A percentile compares a stretch with the other conserved stretches of the same genome.
Evolutionary conservation across 2,888 invertebrate species (phyloP).

Genomic region (Adelphocoris suturalis): DNA sequence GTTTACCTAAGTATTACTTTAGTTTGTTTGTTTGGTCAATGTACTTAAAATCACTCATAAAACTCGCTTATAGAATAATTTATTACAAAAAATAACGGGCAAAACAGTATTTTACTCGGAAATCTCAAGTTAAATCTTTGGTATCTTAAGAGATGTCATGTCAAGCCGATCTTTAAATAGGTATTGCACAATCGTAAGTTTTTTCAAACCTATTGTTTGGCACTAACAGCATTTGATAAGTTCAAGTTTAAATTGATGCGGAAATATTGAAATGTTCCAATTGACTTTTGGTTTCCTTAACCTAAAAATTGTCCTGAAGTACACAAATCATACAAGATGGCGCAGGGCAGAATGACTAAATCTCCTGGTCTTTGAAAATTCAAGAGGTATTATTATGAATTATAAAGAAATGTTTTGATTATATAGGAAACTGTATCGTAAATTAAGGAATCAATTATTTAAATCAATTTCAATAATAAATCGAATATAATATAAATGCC

Average conservation of each 20-base stretch:
- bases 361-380: too few species aligned
- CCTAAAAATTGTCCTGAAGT: not conserved
- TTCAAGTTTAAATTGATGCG: slow-evolving; percentile 45
- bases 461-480: too few species aligned
- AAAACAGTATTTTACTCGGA: not conserved
- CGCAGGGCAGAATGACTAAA: too few species aligned
- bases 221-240: not conserved
- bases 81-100: not conserved
- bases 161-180: slow-evolving; percentile 20
- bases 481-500: too few species aligned
- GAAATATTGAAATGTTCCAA: slow-evolving; percentile 42
- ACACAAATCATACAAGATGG: not conserved
- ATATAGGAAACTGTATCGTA: too few species aligned
- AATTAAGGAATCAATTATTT: too few species aligned
- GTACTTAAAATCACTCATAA: slow-evolving; percentile 27
- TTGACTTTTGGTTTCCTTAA: slow-evolving; percentile 60
- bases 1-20: not conserved
- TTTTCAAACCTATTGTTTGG: not conserved
- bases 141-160: not conserved
- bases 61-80: not conserved
- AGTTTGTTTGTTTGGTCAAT: slow-evolving; percentile 32
- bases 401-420: too few species aligned
- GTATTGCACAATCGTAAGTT: not conserved
- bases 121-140: slow-evolving; percentile 34
- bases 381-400: too few species aligned